Evolutionary conservation across 2,113 vertebrate genomes (phyloP).

Genomic region (Salminus brasiliensis): DNA sequence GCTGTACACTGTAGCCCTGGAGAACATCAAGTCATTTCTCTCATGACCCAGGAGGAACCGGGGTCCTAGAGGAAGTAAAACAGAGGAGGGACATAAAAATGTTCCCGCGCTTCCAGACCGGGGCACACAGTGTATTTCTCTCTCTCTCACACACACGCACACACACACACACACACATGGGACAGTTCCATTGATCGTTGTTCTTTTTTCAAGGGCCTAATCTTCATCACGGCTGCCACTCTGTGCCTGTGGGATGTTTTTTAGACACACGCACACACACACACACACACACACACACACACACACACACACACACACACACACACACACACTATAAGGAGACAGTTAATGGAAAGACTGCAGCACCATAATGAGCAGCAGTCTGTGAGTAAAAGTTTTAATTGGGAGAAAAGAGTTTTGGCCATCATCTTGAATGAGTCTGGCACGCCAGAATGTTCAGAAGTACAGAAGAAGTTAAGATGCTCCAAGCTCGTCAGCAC

Average conservation of each 20-base stretch:
- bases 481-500: constrained; percentile 1
- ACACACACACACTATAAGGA: constrained; percentile 16
- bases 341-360: constrained; percentile 62
- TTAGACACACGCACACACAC: neutral
- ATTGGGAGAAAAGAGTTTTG: constrained; percentile 57
- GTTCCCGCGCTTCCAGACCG: constrained; percentile 5
- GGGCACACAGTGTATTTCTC: constrained; percentile 14
- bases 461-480: constrained; percentile 10
- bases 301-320: neutral
- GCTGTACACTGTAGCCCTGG: neutral
- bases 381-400: constrained; percentile 67
- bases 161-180: too few relatives aligned
- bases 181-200: constrained; percentile 43
- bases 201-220: constrained; percentile 28
- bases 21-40: constrained; percentile 23
- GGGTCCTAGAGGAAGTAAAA: neutral
- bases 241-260: constrained; percentile 59
- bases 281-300: too few relatives aligned
- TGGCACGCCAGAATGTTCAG: constrained; percentile 40
- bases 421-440: constrained; percentile 48
- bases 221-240: constrained; percentile 3
- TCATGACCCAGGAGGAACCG: neutral
- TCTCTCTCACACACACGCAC: neutral
- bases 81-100: too few relatives aligned
- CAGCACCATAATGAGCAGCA: constrained; percentile 63